A percentile compares a stretch with the other conserved stretches of the same genome.
phyloP scores from a whole-genome alignment of 1,140 invertebrate species.

The Neomicropteryx cornuta region DNA sequence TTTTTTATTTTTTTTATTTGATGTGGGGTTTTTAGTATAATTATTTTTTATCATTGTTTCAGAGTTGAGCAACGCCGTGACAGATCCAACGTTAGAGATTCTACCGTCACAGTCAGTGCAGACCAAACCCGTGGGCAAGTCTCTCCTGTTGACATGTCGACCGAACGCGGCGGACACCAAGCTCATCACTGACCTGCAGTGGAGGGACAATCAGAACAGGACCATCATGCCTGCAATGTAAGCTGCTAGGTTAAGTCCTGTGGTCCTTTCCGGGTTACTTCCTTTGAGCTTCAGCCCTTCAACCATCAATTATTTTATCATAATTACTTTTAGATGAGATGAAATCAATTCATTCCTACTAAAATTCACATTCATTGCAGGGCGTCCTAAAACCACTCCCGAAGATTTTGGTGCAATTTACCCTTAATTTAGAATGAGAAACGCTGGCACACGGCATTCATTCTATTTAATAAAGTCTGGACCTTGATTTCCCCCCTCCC shows the following conservation, averaged over 20 bases:
- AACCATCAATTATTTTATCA: conserved; percentile 9
- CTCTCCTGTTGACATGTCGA: conserved; percentile 58
- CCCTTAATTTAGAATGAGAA: no score
- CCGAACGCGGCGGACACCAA: conserved; percentile 46
- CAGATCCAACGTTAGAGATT: no score
- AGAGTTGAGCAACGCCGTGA: no score
- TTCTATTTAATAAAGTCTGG: no score
- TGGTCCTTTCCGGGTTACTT: conserved; percentile 9
- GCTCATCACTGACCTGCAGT: conserved; percentile 55
- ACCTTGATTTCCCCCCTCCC: no score
- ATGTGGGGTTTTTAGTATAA: no score
- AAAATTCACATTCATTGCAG: no score
- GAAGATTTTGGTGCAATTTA: no score
- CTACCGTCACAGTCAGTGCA: conserved; percentile 51
- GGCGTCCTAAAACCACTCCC: no score
- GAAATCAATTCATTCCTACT: neutral
- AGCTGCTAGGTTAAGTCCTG: conserved; percentile 29
- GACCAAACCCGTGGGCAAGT: conserved; percentile 55
- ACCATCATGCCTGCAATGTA: conserved; percentile 52
- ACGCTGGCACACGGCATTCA: no score
- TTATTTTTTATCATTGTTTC: no score
- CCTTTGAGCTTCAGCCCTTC: neutral
- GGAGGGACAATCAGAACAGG: conserved; percentile 54
- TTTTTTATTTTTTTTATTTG: no score
- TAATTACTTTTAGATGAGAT: conserved; percentile 16